phyloP scores from a whole-genome alignment of 2,113 vertebrate species.

The Eclectus roratus region DNA sequence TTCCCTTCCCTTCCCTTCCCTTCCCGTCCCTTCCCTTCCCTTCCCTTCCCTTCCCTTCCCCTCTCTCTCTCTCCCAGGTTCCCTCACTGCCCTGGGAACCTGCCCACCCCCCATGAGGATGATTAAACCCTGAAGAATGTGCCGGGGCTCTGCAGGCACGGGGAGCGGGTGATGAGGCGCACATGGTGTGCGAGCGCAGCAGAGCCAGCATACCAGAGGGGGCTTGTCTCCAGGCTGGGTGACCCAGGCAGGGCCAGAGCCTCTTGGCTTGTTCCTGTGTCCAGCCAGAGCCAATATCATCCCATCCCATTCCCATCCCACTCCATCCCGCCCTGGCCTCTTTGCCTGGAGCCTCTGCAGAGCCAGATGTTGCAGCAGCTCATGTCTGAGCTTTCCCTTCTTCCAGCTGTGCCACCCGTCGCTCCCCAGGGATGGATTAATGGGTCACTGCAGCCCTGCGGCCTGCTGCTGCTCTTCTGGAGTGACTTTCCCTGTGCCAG shows the following conservation, averaged over 20 bases:
- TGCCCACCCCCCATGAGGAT: neutral
- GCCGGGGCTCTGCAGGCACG: neutral
- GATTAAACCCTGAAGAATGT: neutral
- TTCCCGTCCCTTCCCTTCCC: no score
- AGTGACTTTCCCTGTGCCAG: accelerated
- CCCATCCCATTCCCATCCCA: neutral
- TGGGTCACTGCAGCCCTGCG: neutral
- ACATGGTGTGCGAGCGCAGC: neutral
- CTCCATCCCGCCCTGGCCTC: neutral
- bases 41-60: accelerated
- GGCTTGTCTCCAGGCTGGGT: neutral
- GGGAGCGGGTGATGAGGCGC: neutral
- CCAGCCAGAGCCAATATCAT: neutral
- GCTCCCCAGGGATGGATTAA: neutral
- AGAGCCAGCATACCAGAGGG: neutral
- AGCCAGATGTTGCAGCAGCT: neutral
- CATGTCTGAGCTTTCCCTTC: neutral
- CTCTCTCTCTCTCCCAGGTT: neutral
- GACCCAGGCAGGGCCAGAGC: neutral
- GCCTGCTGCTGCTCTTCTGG: neutral
- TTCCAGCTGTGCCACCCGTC: neutral
- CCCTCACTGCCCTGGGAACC: neutral
- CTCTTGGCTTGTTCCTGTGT: neutral
- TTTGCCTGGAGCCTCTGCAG: neutral
- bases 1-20: no score